Conservation (phyloP, 1,140 invertebrate species). For the Holcopasites calliopsidis region DNA sequence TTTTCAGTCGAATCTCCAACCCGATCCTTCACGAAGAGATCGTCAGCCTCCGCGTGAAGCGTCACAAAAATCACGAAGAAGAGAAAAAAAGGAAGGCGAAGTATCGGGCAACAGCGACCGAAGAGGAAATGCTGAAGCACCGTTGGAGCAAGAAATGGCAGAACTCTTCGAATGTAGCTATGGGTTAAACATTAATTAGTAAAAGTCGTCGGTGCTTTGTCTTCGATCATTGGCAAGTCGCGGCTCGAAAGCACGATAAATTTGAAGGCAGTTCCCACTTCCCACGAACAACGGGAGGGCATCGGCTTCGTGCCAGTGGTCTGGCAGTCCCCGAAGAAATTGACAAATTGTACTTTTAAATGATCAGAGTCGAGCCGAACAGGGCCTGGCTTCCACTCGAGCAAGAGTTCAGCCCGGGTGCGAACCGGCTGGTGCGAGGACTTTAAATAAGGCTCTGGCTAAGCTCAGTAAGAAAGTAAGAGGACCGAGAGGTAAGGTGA, state of each 20-base stretch:
- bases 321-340: conserved; percentile 56
- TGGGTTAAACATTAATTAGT: conserved; percentile 60
- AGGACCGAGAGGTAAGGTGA: not conserved
- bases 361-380: conserved; percentile 52
- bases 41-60: not conserved
- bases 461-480: conserved; percentile 34
- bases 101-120: not conserved
- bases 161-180: too few species aligned
- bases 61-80: not conserved
- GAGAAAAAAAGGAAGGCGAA: too few species aligned
- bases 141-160: not conserved
- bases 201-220: conserved; percentile 57
- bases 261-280: not conserved
- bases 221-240: conserved; percentile 56
- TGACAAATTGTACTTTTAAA: conserved; percentile 68
- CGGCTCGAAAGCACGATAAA: conserved; percentile 56
- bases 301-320: conserved; percentile 42
- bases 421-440: conserved; percentile 37
- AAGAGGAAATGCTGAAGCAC: not conserved
- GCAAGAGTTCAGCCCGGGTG: conserved; percentile 32
- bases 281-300: not conserved
- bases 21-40: conserved; percentile 25
- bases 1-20: conserved; percentile 30
- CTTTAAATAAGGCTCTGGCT: conserved; percentile 63
- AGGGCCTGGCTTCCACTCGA: conserved; percentile 25